Base-by-base conservation (phyloP, 2,888 invertebrate species). In the Adelognathus sp. region DNA sequence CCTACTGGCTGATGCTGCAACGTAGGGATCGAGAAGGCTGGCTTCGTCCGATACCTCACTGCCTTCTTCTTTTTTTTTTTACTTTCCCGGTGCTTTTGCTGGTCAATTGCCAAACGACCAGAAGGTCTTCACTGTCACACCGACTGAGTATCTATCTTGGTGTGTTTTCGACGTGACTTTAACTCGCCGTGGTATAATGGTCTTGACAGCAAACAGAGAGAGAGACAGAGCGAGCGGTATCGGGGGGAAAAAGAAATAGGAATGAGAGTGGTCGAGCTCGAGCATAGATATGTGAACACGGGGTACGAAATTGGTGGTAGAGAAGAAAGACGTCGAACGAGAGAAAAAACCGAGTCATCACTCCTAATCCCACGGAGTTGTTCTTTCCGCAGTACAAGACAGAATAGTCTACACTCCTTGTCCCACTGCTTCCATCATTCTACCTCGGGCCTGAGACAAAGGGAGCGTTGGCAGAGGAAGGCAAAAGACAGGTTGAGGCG, bases 261-360 rank as follows among this genome's bases (percentile, higher is more conserved):
- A 18, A 56, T 21, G 29, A 1, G 11, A 21, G 16, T 14, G 16
- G 29, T 0, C 24, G 27, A 16, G 21, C 24, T 36, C 9, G 27
- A 21, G 39, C 36, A 50, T 54, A 27, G n/a, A 58, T 29, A 21
- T 52, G 60, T 66, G 27, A 56, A 64, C 46, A 27, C 6, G 60
- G 52, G 3, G 31, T 39, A 39, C 6, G 14, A 54, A 24, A 41
- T 41, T 39, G 29, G 31, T n/a, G 33, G 31, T 27, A 33, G 52
- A 7, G 39, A 27, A 3, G 31, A 41, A 70, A 11, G 21, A 41
- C 9, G 21, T 29, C 16, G n/a, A 44, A 27, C 14, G 41, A 36
- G 67, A 44, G 18, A 77, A 72, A 63, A 46, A 52, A 63, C 27
- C 67, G 67, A 67, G 63, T 72, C 77, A 56, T 77, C 72, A 24